phyloP scores from a whole-genome alignment of 2,113 vertebrate genomes.

The Sigmodon hispidus region DNA sequence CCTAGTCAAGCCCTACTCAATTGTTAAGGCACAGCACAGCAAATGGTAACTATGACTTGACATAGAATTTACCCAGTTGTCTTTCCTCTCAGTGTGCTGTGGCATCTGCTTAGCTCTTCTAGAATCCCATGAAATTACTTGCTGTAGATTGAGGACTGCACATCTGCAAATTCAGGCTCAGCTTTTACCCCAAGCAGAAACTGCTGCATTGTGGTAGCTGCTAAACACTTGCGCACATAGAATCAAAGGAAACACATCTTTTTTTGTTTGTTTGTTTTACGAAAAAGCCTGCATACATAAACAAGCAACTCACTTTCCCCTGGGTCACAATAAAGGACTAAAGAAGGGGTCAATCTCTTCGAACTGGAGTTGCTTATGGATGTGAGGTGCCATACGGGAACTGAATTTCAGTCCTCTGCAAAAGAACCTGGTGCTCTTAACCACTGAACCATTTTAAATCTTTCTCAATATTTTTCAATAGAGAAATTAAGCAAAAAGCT shows the following conservation, averaged over 20 bases:
- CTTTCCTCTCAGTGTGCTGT: background rate
- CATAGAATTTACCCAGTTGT: background rate
- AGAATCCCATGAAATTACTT: background rate
- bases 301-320: too few relatives aligned
- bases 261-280: too few relatives aligned
- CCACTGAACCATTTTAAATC: background rate
- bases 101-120: background rate
- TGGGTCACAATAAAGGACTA: too few relatives aligned
- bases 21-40: background rate
- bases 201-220: background rate
- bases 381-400: background rate
- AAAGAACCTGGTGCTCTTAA: background rate
- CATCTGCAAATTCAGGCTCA: background rate
- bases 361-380: background rate
- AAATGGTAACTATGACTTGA: background rate
- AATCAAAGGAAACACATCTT: too few relatives aligned
- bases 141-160: background rate
- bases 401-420: background rate
- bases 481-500: background rate
- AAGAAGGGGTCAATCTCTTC: background rate
- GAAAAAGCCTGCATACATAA: too few relatives aligned
- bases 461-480: background rate
- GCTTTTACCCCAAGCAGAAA: background rate
- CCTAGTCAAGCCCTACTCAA: background rate
- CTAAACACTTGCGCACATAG: too few relatives aligned